Base-by-base conservation (phyloP, 1,140 invertebrate genomes). In the Pogonognathellus flavescens region DNA sequence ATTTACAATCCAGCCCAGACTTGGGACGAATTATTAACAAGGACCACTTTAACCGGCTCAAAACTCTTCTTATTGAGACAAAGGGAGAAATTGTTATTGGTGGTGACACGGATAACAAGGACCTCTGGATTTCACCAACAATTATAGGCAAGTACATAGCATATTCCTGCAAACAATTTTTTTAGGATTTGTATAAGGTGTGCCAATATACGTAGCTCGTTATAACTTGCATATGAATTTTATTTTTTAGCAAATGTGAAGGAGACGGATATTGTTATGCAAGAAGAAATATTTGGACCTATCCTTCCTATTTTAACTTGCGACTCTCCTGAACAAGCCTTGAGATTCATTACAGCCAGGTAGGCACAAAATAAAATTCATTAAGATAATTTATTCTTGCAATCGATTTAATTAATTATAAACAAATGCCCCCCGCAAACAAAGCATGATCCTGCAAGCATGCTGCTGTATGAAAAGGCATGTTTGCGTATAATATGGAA, bases 11-110 rank as follows among this genome's bases (percentile, higher is more conserved):
- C 76, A 97, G 95, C 70, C 93, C 94, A 0, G 95, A 98, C 91
- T 94, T 96, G 41, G 94, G 94, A 87, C 92, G 97, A 83, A 97
- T 99, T 83, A 93, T 99, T 66, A 97, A 95, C 87, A 93, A 93
- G 53, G 93, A 93, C 88, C 96, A 98, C 92, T 97, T 95, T 89
- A 91, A 87, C 10, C 25, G 87, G 5, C 53, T 88, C 3, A 84
- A 88, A 49, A 82, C 25, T 25, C 41, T 88, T 3, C 50, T 88
- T 11, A 76, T 50, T 20, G 70, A 62, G n/a, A 88, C 87, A 1
- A 88, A 86, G 53, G 87, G 87, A 1, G 70, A 82, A n/a, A 62
- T 88, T 16, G 76, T 60, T 16, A 50, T 88, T 50, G 87, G 87
- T 16, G 85, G 87, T 41, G 55, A 86, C 16, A 31, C 70, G 0